Conservation (phyloP, 2,888 invertebrate genomes). For the Platycnemis pennipes region DNA sequence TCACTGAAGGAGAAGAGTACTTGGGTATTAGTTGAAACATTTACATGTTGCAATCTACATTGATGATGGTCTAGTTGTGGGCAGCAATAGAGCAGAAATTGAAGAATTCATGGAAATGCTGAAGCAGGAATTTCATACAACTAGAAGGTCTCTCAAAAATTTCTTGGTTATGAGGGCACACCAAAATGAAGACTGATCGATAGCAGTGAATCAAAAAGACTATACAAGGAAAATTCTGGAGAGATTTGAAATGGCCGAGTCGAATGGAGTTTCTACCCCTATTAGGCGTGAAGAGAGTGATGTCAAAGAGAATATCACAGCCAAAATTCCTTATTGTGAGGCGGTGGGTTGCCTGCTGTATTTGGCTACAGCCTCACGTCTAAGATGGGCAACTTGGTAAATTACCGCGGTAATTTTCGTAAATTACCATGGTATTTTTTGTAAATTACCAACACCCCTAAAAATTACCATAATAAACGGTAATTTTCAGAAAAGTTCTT, state of each 20-base stretch:
- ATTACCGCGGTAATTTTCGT: no score
- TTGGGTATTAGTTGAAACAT: no score
- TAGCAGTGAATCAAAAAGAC: conserved; percentile 69
- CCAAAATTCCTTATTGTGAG: conserved; percentile 9
- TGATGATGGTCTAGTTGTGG: conserved; percentile 74
- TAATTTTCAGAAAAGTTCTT: no score
- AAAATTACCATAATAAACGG: no score
- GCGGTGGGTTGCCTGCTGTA: conserved; percentile 34
- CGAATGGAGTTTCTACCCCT: background rate
- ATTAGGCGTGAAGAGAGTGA: background rate
- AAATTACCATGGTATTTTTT: no score
- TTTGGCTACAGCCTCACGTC: background rate
- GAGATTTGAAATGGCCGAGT: conserved; percentile 70
- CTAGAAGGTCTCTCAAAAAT: conserved; percentile 70
- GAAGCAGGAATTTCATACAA: conserved; percentile 72
- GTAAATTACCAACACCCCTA: no score
- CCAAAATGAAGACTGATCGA: conserved; percentile 47
- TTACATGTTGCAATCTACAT: conserved; percentile 72
- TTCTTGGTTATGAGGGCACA: conserved; percentile 24
- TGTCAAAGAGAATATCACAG: background rate
- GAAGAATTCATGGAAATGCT: conserved; percentile 70
- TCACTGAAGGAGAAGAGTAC: no score
- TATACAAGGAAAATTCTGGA: conserved; percentile 70
- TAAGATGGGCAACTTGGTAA: no score
- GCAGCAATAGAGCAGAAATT: conserved; percentile 71